Base-by-base conservation (phyloP, 2,888 invertebrate genomes). In the Polyommatus icarus region DNA sequence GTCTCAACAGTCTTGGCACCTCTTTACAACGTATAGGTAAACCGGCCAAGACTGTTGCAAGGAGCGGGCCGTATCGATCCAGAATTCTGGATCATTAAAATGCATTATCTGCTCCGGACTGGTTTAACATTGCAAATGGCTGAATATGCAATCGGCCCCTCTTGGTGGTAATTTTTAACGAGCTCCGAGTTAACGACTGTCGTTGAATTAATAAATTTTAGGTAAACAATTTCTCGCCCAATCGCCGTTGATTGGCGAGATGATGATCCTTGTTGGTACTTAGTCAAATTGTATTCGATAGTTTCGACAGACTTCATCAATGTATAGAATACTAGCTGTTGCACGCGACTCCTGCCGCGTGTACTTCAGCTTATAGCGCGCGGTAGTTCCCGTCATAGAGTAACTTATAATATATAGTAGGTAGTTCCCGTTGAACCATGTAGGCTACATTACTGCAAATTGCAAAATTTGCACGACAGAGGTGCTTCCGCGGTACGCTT, bases 81-180 rank as follows among this genome's bases (percentile, higher is more conserved):
- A 84, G 87, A 89, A 91, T 90, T 91, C 90, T 83, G 84, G 92
- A 90, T 88, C 95, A 95, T 93, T 95, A 95, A 95, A 95, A 95
- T 92, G 89, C 92, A 93, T 92, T 93, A 93, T 92, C 90, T 87
- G 90, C 91, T 89, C 88, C 87, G 86, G 83, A 84, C 83, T 82
- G 80, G 84, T 90, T 93, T 93, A 92, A 93, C 91, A 93, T 93
- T 93, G 93, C 93, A 93, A 92, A 93, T 93, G 85, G 84, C 86
- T 87, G 90, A 90, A 93, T 92, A 90, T 89, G 89, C 92, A 91
- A 91, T 88, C 87, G 85, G 83, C 86, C 83, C 83, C 84, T 84
- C 85, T 84, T 85, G 87, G 88, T 90, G 91, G 91, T 93, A 92
- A 92, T 93, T 91, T 91, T 92, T 92, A 93, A 93, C 93, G 91